Percentiles rank a stretch among this genome's conserved stretches.
These are phyloP conservation scores for Aegotheles bennettii DNA, from an alignment of 2,113 vertebrate genomes.

Conservation along the genomic window DNA sequence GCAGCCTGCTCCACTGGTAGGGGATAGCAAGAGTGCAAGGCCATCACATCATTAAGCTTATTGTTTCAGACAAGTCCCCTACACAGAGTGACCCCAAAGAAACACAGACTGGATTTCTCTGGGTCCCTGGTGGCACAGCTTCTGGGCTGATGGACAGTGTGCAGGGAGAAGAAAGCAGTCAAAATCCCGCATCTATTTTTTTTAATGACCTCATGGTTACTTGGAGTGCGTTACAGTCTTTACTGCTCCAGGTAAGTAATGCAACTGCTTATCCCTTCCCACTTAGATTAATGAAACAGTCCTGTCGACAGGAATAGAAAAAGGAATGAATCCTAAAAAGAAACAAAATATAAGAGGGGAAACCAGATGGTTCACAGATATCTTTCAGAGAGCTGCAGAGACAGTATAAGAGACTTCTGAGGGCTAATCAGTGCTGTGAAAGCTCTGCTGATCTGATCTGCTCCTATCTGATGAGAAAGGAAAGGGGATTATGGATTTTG, in stretches of 20 bases:
- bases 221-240: background rate
- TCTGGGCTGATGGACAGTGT: background rate
- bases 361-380: background rate
- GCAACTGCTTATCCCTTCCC: background rate
- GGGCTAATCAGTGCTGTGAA: background rate
- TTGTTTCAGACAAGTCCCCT: background rate
- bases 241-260: background rate
- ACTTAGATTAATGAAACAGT: background rate
- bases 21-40: background rate
- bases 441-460: background rate
- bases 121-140: background rate
- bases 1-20: background rate
- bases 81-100: background rate
- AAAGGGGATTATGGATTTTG: background rate
- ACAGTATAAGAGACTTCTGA: background rate
- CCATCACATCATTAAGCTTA: fast-evolving
- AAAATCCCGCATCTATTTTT: background rate
- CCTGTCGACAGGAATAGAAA: background rate
- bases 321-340: background rate
- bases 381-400: background rate
- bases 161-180: background rate
- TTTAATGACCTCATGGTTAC: background rate
- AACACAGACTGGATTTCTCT: background rate
- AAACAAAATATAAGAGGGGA: background rate
- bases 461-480: background rate